phyloP scores from a whole-genome alignment of 2,113 vertebrate genomes.

The Larimichthys polyactis region DNA sequence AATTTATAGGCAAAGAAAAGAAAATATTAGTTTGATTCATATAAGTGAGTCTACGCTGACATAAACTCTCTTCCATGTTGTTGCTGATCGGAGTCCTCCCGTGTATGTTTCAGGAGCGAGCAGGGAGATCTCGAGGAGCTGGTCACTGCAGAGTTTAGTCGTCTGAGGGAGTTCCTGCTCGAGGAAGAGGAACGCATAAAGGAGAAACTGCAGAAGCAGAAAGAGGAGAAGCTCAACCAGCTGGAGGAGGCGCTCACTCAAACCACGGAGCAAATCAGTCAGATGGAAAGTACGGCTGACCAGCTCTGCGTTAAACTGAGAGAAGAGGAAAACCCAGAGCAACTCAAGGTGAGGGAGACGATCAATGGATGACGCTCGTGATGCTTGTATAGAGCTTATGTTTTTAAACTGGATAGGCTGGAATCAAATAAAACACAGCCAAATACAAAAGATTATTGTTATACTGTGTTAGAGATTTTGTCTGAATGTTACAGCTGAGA shows the following conservation, averaged over 20 bases:
- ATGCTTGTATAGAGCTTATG: not conserved
- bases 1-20: no score
- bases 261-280: conserved; percentile 76
- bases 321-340: conserved; percentile 80
- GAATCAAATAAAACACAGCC: not conserved
- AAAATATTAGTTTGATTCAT: not conserved
- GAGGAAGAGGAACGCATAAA: conserved; percentile 76
- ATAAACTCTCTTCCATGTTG: not conserved
- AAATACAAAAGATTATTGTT: not conserved
- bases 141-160: conserved; percentile 71
- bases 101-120: conserved; percentile 65
- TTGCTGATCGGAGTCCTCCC: not conserved
- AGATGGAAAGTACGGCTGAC: conserved; percentile 64
- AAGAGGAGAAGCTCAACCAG: conserved; percentile 74
- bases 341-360: conserved; percentile 71
- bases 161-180: conserved; percentile 75
- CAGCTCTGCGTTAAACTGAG: conserved; percentile 67
- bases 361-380: not conserved
- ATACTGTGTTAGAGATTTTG: not conserved
- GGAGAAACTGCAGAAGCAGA: conserved; percentile 71
- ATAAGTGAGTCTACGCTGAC: no score
- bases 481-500: conserved; percentile 13
- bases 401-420: not conserved
- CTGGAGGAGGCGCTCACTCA: conserved; percentile 74
- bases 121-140: conserved; percentile 75